A percentile compares a stretch with the other conserved stretches of the same genome.
Conservation (phyloP, 1,140 invertebrate genomes). For the Asbolus verrucosus region DNA sequence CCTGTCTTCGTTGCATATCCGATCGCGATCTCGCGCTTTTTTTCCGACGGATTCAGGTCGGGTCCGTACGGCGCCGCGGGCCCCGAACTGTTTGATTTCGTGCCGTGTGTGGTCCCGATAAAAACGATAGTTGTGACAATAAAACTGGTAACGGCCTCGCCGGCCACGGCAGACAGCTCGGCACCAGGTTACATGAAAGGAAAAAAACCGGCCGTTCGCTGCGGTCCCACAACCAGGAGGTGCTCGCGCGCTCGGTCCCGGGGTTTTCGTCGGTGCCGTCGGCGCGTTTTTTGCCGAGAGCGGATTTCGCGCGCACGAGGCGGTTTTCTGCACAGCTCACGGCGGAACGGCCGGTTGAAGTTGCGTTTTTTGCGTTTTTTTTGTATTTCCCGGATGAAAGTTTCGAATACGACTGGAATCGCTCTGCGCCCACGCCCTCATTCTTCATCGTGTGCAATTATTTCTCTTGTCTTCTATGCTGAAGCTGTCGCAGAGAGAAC, state of each 20-base stretch:
- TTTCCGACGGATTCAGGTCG: constrained; percentile 12
- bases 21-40: neutral
- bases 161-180: constrained; percentile 5
- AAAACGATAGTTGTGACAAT: constrained; percentile 11
- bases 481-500: no score
- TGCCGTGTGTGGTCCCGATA: constrained; percentile 2
- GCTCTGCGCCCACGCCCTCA: no score
- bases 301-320: no score
- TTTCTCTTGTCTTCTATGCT: no score
- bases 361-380: no score
- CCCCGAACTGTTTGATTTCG: neutral
- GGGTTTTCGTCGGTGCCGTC: no score
- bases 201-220: constrained; percentile 1
- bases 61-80: neutral
- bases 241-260: neutral
- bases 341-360: no score
- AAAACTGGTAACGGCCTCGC: constrained; percentile 8
- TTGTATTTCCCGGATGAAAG: no score
- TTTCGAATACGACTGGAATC: no score
- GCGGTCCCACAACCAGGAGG: neutral
- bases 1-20: constrained; percentile 43
- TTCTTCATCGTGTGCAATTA: no score
- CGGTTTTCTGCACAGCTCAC: no score
- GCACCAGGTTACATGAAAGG: neutral
- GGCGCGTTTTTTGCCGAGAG: no score